phyloP scores from a whole-genome alignment of 2,888 invertebrate genomes.

The Falcaria lacertinaria region DNA sequence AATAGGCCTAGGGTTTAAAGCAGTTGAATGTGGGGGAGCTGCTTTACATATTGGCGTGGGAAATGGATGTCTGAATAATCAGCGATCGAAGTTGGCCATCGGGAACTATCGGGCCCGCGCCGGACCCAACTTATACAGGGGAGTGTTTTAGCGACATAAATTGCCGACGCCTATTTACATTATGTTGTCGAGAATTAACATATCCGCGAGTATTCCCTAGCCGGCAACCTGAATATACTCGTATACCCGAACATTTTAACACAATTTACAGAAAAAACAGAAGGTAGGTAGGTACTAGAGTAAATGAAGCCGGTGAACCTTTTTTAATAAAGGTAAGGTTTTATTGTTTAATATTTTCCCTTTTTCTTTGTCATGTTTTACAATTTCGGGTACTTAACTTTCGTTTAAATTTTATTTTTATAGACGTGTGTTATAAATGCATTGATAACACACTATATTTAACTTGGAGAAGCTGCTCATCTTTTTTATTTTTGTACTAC shows the following conservation, averaged over 20 bases:
- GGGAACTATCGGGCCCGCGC: conserved; percentile 27
- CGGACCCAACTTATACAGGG: conserved; percentile 47
- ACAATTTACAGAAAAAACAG: conserved; percentile 34
- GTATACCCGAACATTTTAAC: conserved; percentile 25
- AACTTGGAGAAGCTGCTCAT: too few species aligned
- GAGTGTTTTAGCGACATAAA: conserved; percentile 70
- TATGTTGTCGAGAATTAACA: conserved; percentile 67
- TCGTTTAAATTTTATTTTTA: not conserved
- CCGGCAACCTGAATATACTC: conserved; percentile 36
- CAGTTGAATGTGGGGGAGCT: conserved; percentile 6
- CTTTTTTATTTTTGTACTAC: too few species aligned
- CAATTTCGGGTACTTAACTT: not conserved
- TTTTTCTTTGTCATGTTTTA: conserved; percentile 17
- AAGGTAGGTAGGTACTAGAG: conserved; percentile 7
- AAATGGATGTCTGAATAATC: conserved; percentile 45
- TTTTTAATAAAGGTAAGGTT: conserved; percentile 29
- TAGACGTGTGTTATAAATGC: too few species aligned
- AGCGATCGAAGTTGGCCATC: conserved; percentile 37
- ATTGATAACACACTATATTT: too few species aligned
- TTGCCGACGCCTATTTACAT: conserved; percentile 69
- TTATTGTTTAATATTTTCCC: conserved; percentile 28
- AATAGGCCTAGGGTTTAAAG: conserved; percentile 6
- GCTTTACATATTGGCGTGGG: conserved; percentile 34
- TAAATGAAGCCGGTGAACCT: conserved; percentile 32
- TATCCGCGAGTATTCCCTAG: conserved; percentile 67